Conservation (phyloP, 2,113 vertebrate species). For the Mungos mungo region DNA sequence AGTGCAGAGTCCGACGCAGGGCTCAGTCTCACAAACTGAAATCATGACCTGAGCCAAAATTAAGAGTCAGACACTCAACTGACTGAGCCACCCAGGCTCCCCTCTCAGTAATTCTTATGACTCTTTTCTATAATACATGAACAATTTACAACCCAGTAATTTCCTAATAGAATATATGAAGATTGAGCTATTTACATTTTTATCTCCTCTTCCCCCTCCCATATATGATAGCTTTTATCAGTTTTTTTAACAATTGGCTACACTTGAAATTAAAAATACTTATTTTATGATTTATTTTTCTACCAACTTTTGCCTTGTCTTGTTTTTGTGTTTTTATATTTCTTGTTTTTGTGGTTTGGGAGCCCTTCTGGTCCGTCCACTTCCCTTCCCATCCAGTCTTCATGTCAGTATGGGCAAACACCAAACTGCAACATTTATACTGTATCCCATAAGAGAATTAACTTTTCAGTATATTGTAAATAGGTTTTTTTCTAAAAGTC, state of each 20-base stretch:
- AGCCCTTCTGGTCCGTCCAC: background rate
- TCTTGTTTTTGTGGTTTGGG: background rate
- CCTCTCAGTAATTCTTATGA: background rate
- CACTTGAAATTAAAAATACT: background rate
- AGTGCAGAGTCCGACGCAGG: too few relatives aligned
- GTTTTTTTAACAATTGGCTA: background rate
- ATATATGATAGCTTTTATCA: background rate
- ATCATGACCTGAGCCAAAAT: too few relatives aligned
- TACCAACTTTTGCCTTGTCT: background rate
- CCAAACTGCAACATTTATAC: background rate
- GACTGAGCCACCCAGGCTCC: too few relatives aligned
- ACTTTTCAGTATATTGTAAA: background rate
- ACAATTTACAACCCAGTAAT: background rate
- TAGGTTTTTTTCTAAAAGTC: background rate
- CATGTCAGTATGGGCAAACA: background rate
- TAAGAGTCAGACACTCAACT: too few relatives aligned
- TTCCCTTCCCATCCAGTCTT: background rate
- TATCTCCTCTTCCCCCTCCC: accelerated
- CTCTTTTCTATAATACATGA: background rate
- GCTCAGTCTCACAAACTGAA: too few relatives aligned
- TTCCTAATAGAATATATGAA: background rate
- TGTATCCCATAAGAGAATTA: background rate
- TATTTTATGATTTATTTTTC: background rate
- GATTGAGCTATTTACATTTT: background rate
- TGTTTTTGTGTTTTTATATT: background rate